Evolutionary conservation across 2,888 invertebrate genomes (phyloP).

Genomic region (Agrotis clavis): DNA sequence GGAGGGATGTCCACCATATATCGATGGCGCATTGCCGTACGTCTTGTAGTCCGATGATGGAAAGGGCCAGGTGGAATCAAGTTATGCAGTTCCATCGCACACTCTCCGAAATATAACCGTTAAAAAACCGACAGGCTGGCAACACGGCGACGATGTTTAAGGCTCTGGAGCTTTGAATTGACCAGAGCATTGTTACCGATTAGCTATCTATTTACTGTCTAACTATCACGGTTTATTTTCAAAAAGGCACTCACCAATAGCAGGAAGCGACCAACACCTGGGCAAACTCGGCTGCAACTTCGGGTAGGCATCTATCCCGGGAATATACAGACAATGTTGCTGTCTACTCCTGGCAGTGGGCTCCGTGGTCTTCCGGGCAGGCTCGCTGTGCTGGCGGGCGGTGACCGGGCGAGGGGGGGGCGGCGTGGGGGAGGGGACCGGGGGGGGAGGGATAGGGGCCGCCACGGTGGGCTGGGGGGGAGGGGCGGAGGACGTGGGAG

Average conservation of each 20-base stretch:
- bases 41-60: too few species aligned
- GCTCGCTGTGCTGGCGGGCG: conserved; percentile 34
- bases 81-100: too few species aligned
- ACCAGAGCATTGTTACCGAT: too few species aligned
- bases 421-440: conserved; percentile 17
- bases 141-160: too few species aligned
- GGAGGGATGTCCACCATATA: too few species aligned
- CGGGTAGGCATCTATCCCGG: conserved; percentile 95
- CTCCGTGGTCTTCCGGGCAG: conserved; percentile 13
- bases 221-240: too few species aligned
- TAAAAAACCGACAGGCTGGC: too few species aligned
- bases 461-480: conserved; percentile 17
- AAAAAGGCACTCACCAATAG: conserved; percentile 84
- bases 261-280: conserved; percentile 95
- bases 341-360: conserved; percentile 56
- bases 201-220: too few species aligned
- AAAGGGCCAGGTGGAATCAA: too few species aligned
- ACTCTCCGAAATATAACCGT: too few species aligned
- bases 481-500: conserved; percentile 22
- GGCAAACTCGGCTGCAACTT: conserved; percentile 93
- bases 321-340: conserved; percentile 93
- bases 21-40: too few species aligned
- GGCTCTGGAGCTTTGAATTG: too few species aligned
- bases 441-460: conserved; percentile 32
- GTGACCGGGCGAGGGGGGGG: conserved; percentile 2